phyloP scores from a whole-genome alignment of 2,888 invertebrate species.

The Volucella inflata region DNA sequence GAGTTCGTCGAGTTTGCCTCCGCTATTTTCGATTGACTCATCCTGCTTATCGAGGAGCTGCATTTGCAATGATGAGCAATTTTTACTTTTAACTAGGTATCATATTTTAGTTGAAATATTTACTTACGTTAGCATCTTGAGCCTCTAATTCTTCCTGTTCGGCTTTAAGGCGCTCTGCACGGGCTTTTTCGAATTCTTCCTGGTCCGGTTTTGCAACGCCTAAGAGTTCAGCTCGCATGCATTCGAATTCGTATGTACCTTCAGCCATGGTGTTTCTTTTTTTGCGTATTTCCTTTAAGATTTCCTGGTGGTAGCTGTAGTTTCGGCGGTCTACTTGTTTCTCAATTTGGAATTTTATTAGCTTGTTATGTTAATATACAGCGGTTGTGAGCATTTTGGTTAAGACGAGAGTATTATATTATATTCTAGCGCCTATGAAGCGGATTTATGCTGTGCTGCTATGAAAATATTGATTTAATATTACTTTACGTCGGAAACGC shows the following conservation, averaged over 20 bases:
- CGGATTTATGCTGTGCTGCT: constrained; percentile 52
- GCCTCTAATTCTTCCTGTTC: constrained; percentile 84
- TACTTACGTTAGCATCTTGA: constrained; percentile 83
- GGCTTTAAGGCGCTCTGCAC: constrained; percentile 82
- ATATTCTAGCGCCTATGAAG: constrained; percentile 33
- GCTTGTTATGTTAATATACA: constrained; percentile 46
- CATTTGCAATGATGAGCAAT: neutral
- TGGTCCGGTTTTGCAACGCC: constrained; percentile 88
- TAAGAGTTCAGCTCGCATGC: constrained; percentile 90
- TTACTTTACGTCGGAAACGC: constrained; percentile 13
- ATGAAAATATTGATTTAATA: constrained; percentile 72
- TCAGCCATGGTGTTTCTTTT: constrained; percentile 81
- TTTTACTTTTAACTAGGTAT: neutral
- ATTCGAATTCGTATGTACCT: constrained; percentile 90
- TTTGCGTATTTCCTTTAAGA: neutral
- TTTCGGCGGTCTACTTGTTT: neutral
- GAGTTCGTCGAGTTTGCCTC: constrained; percentile 91
- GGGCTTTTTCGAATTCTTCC: constrained; percentile 87
- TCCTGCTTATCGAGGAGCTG: constrained; percentile 88
- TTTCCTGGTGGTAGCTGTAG: neutral
- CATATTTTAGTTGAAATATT: neutral
- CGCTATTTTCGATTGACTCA: constrained; percentile 87
- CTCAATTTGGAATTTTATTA: constrained; percentile 21
- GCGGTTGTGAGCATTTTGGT: constrained; percentile 51
- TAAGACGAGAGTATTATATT: constrained; percentile 31